A percentile compares a stretch with the other conserved stretches of the same genome.
Evolutionary conservation across 2,888 invertebrate genomes (phyloP).

Genomic region (Zonitis immaculata): DNA sequence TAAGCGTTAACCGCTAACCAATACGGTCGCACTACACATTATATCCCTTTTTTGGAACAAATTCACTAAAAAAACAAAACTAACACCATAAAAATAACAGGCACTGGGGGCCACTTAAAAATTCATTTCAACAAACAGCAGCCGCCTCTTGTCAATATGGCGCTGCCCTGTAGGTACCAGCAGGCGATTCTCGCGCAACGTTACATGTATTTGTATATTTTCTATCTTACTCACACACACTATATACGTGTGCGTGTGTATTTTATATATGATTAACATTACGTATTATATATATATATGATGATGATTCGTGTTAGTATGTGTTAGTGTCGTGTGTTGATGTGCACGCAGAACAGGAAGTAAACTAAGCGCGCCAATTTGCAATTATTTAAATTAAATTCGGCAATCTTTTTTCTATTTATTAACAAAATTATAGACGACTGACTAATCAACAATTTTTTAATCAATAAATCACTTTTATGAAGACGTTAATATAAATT

Average conservation of each 20-base stretch:
- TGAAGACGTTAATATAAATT: too few relatives aligned
- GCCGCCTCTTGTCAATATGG: conserved; percentile 73
- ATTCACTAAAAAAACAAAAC: conserved; percentile 11
- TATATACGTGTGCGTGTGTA: background rate
- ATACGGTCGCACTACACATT: conserved; percentile 17
- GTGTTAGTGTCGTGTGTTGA: background rate
- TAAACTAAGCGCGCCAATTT: conserved; percentile 30
- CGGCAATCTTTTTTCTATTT: too few relatives aligned
- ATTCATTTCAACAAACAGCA: conserved; percentile 53
- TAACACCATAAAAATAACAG: conserved; percentile 27
- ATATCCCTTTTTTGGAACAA: background rate
- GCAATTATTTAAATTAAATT: conserved; percentile 16
- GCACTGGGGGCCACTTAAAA: conserved; percentile 31
- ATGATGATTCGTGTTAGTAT: background rate
- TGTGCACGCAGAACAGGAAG: conserved; percentile 39
- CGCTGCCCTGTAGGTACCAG: conserved; percentile 56
- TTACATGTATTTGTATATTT: background rate
- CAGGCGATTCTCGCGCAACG: conserved; percentile 23
- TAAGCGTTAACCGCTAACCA: conserved; percentile 40
- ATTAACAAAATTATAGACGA: too few relatives aligned
- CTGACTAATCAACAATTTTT: too few relatives aligned
- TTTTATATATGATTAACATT: background rate
- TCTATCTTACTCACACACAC: too few relatives aligned
- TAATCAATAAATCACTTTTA: too few relatives aligned
- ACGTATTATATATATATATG: background rate